These are phyloP conservation scores for Nymphalis polychloros DNA, from an alignment of 2,888 invertebrate genomes.

Conservation along the genomic window DNA sequence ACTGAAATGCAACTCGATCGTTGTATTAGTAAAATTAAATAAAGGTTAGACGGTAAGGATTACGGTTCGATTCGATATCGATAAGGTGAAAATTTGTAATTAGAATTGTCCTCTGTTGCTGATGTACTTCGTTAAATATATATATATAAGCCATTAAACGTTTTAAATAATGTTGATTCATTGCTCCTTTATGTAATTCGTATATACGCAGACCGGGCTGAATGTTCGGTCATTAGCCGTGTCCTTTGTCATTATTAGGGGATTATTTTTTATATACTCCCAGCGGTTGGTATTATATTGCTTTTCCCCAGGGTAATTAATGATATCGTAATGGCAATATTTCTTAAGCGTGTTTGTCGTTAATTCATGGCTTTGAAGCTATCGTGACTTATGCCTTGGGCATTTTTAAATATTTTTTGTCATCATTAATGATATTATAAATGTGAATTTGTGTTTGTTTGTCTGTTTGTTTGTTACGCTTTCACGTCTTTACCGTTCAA, in stretches of 20 bases:
- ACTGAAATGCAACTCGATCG: no score
- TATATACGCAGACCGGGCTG: background rate
- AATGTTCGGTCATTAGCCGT: slow-evolving; percentile 15
- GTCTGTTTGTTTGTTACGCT: no score
- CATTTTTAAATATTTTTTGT: no score
- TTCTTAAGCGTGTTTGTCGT: background rate
- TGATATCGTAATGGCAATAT: background rate
- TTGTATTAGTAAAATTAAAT: no score
- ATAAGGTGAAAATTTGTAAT: no score
- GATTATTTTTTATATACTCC: slow-evolving; percentile 15
- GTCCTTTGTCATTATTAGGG: slow-evolving; percentile 14
- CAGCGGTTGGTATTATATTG: slow-evolving; percentile 16
- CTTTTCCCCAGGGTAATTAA: slow-evolving; percentile 11
- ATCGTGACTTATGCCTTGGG: background rate
- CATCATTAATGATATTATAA: no score
- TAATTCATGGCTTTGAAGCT: background rate
- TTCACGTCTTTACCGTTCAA: no score
- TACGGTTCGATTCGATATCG: no score
- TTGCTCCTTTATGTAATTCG: background rate
- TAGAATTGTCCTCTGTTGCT: no score
- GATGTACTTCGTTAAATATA: no score
- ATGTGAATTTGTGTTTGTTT: no score
- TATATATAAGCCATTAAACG: background rate
- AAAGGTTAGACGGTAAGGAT: no score
- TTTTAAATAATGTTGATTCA: background rate